These are phyloP conservation scores for Eupithecia subumbrata DNA, from an alignment of 2,888 invertebrate genomes.

Conservation along the genomic window DNA sequence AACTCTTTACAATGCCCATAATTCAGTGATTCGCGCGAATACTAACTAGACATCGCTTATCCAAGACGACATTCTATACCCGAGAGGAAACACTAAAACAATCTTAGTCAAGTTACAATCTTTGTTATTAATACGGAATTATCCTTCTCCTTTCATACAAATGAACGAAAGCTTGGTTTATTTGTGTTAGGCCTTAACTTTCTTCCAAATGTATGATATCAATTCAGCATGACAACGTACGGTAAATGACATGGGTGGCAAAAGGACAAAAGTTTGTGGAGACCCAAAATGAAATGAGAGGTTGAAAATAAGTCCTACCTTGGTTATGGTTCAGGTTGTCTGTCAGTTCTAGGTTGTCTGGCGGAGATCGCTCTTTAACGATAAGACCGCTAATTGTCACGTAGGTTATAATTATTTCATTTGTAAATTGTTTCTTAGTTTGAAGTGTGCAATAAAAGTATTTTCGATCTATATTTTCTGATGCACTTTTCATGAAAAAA, in stretches of 20 bases:
- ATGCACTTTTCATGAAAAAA: too few relatives aligned
- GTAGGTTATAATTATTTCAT: too few relatives aligned
- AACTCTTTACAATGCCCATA: constrained; percentile 73
- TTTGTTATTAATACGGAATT: constrained; percentile 39
- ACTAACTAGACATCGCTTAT: constrained; percentile 70
- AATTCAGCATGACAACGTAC: not conserved
- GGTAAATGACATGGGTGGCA: not conserved
- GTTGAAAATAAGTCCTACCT: not conserved
- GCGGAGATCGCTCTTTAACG: too few relatives aligned
- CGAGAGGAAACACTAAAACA: constrained; percentile 72
- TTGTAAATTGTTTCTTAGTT: too few relatives aligned
- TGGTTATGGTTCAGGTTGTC: too few relatives aligned
- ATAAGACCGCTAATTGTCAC: too few relatives aligned
- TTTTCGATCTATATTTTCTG: too few relatives aligned
- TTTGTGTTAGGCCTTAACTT: not conserved
- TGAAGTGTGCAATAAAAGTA: too few relatives aligned
- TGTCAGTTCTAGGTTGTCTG: too few relatives aligned
- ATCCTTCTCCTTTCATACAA: constrained; percentile 8
- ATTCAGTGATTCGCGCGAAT: constrained; percentile 79
- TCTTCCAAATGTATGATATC: not conserved
- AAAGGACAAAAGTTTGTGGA: not conserved
- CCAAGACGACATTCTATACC: constrained; percentile 70
- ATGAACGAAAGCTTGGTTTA: not conserved
- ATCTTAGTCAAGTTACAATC: constrained; percentile 58
- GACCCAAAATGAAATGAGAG: not conserved